Base-by-base conservation (phyloP, 2,888 invertebrate genomes). In the Gymnoscelis rufifasciata region DNA sequence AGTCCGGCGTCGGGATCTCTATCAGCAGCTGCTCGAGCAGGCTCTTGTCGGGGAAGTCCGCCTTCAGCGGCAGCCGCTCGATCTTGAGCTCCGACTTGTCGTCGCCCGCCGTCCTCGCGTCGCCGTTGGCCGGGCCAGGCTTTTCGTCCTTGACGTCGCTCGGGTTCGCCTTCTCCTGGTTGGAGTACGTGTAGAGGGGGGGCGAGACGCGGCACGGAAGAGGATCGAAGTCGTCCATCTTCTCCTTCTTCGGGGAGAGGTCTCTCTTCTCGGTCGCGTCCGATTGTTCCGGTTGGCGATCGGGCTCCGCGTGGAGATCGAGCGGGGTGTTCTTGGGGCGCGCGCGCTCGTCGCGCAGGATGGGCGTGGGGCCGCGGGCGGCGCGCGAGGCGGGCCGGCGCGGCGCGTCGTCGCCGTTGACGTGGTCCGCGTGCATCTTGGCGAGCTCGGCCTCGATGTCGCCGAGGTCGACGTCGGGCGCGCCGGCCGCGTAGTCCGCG, bases 1-100 rank as follows among this genome's bases (percentile, higher is more conserved):
- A 89, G 39, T 90, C 90, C 19, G 88, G 79, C 51, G 90, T 86
- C 3, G 96, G 96, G 60, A 96, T 96, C 74, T 96, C 96, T 61
- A 96, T 96, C 1, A 95, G 89, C 61, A 96, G 89, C 70, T 95
- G 95, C 66, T 95, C 94, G 30, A 94, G 81, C 38, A 93, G 71
- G 42, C 92, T 92, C 62, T 91, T 91, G 62, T 90, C 84, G 45
- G 81, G 89, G 57, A 82, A 89, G 60, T 84, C 88, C 13, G 86
- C 87, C 51, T 88, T 87, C 7, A 87, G 58, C 10, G 81, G 79
- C 43, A 83, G 52, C 62, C 86, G 70, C 54, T 87, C 86, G 3
- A 80, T 68, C 13, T 60, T 64, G 3, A 44, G 1, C 13, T 60
- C 42, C 12, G 37, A 53, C 47, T 10, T 54, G 36, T n/a, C 37